Evolutionary conservation across 2,888 invertebrate species (phyloP).

Genomic region (Parnassius orleans): DNA sequence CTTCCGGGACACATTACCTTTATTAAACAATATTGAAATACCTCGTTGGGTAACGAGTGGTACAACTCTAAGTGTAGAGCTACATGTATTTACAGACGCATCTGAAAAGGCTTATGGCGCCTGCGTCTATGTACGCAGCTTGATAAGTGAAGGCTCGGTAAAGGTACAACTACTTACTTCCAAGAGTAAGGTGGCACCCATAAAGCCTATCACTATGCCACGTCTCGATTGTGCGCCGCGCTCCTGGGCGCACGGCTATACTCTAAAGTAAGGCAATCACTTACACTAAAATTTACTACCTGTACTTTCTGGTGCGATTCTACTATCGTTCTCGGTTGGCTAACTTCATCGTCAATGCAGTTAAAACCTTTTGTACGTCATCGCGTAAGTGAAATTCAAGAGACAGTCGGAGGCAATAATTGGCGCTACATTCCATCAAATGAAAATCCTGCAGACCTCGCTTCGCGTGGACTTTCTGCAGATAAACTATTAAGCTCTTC

Average conservation of each 20-base stretch:
- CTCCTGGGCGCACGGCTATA: not conserved
- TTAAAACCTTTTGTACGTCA: too few relatives aligned
- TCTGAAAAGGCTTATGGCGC: not conserved
- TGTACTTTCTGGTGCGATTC: not conserved
- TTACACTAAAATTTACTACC: not conserved
- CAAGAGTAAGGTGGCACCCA: not conserved
- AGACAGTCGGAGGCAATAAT: too few relatives aligned
- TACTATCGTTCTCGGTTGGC: not conserved
- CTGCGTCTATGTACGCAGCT: not conserved
- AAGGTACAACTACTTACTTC: not conserved
- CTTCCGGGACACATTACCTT: too few relatives aligned
- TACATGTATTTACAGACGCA: not conserved
- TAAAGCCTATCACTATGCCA: not conserved
- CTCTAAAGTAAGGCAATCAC: not conserved
- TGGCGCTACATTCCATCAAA: too few relatives aligned
- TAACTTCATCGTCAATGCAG: not conserved
- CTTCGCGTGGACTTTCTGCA: too few relatives aligned
- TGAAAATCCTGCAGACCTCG: too few relatives aligned
- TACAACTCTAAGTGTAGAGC: too few relatives aligned
- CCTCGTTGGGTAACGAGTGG: too few relatives aligned
- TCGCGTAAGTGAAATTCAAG: too few relatives aligned
- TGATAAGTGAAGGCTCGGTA: not conserved
- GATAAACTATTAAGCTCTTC: too few relatives aligned
- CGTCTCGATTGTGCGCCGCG: not conserved
- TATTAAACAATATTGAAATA: too few relatives aligned